phyloP scores from a whole-genome alignment of 2,113 vertebrate genomes.

The Heliornis fulica region DNA sequence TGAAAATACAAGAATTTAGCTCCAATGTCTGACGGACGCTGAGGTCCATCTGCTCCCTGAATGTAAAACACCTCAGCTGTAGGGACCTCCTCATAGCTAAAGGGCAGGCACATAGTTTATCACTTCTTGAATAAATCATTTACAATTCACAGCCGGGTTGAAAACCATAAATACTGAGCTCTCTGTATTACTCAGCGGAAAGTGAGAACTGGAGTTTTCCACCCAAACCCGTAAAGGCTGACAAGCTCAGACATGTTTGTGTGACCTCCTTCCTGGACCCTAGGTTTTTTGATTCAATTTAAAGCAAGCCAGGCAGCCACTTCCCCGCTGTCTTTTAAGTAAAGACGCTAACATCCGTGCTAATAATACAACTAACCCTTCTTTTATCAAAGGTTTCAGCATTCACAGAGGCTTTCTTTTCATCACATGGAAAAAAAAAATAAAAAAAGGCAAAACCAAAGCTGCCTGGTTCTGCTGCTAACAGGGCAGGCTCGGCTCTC shows the following conservation, averaged over 20 bases:
- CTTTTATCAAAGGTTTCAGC: not conserved
- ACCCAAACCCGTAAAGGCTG: conserved; percentile 30
- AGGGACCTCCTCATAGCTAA: not conserved
- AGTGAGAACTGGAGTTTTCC: conserved; percentile 62
- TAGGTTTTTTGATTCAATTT: conserved; percentile 7
- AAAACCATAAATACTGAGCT: conserved; percentile 47
- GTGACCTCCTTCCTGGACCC: conserved; percentile 29
- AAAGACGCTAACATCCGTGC: not conserved
- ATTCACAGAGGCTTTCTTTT: not conserved
- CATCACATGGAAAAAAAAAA: not conserved
- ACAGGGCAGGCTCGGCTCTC: not conserved
- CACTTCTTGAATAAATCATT: conserved; percentile 48
- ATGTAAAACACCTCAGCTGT: not conserved
- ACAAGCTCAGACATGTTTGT: conserved; percentile 53
- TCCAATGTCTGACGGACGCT: not conserved
- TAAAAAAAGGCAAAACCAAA: too few relatives aligned
- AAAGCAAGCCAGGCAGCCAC: conserved; percentile 34
- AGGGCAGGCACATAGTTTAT: not conserved
- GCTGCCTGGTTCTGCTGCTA: not conserved
- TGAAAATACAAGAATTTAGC: not conserved
- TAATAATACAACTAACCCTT: conserved; percentile 13
- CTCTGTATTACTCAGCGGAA: conserved; percentile 60
- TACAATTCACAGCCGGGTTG: conserved; percentile 29
- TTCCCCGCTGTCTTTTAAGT: not conserved
- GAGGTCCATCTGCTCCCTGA: not conserved